These are phyloP conservation scores for Tenthredo livida DNA, from an alignment of 2,888 invertebrate species.

Conservation along the genomic window DNA sequence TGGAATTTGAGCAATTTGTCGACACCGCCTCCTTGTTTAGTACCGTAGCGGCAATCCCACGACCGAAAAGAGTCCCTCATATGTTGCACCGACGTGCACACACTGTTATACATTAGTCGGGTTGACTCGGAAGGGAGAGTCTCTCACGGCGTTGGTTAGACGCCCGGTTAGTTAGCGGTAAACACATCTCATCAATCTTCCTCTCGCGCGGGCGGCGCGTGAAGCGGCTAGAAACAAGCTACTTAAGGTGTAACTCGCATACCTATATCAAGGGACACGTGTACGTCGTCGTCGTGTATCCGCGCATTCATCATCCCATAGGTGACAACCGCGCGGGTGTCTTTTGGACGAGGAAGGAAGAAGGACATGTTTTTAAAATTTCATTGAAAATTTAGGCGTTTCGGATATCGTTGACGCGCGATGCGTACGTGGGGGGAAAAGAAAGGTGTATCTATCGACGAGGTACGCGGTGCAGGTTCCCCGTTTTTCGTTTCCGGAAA, in stretches of 20 bases:
- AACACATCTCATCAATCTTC: constrained; percentile 76
- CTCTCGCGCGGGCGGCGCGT: constrained; percentile 22
- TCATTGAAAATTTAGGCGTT: not conserved
- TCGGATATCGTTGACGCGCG: too few species aligned
- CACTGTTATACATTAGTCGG: not conserved
- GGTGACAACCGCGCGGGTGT: constrained; percentile 5
- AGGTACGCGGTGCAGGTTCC: not conserved
- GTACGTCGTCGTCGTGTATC: constrained; percentile 11
- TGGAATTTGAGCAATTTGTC: constrained; percentile 66
- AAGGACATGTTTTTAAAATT: not conserved
- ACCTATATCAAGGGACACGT: constrained; percentile 19
- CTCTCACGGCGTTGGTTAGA: constrained; percentile 24
- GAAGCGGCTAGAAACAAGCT: constrained; percentile 10
- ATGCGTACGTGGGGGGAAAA: not conserved
- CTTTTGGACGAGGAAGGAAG: not conserved
- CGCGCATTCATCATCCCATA: constrained; percentile 23
- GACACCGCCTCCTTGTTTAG: constrained; percentile 26
- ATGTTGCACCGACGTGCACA: too few species aligned
- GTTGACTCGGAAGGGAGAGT: not conserved
- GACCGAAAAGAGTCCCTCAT: not conserved
- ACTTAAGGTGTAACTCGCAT: constrained; percentile 11
- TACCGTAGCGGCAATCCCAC: not conserved
- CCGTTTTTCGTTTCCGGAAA: constrained; percentile 4
- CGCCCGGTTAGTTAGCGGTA: constrained; percentile 66
- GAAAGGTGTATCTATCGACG: too few species aligned